phyloP scores from a whole-genome alignment of 2,797 vertebrate genomes.

The Nasua narica region DNA sequence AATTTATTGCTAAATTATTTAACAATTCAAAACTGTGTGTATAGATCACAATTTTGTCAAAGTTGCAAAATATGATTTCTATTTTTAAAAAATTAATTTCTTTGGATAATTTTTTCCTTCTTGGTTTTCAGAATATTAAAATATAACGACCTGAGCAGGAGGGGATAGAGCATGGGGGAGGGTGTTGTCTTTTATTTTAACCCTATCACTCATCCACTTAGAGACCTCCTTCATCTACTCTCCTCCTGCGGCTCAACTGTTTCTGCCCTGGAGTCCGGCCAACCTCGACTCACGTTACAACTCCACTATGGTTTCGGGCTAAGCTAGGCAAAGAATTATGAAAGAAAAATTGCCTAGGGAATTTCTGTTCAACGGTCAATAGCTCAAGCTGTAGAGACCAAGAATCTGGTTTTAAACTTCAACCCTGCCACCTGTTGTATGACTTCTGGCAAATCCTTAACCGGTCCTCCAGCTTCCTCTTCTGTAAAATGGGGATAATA shows the following conservation, averaged over 20 bases:
- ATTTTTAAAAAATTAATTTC: conserved; percentile 37
- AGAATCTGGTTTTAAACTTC: background rate
- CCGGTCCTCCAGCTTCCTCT: background rate
- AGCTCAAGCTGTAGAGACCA: background rate
- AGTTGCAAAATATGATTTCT: background rate
- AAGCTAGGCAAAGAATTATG: background rate
- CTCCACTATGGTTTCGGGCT: background rate
- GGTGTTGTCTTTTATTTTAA: background rate
- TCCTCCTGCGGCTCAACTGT: background rate
- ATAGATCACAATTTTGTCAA: conserved; percentile 59
- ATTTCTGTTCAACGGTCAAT: background rate
- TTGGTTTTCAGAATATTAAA: background rate
- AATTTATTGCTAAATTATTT: conserved; percentile 79
- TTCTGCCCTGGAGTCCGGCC: background rate
- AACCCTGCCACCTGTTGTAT: background rate
- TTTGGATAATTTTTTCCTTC: background rate
- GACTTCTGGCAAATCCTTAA: background rate
- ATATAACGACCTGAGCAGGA: background rate
- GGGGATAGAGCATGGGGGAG: background rate
- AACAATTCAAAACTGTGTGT: conserved; percentile 70
- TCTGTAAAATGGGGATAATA: background rate
- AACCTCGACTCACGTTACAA: background rate
- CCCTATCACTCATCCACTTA: background rate
- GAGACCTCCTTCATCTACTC: background rate
- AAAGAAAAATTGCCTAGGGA: background rate